phyloP scores from a whole-genome alignment of 2,797 vertebrate genomes.

The Chromobotia macracanthus region DNA sequence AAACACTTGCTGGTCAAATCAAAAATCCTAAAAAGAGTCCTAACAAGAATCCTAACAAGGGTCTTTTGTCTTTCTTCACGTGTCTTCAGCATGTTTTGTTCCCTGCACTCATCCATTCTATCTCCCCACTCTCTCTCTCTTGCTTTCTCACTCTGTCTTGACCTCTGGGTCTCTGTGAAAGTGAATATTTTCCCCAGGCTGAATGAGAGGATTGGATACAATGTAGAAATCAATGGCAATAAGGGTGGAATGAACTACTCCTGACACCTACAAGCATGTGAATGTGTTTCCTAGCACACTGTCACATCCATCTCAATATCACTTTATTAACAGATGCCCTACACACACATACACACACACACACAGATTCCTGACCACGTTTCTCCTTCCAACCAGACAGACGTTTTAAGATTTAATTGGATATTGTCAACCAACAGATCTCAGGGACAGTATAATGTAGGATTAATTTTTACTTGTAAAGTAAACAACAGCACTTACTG shows the following conservation, averaged over 20 bases:
- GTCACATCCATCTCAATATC: constrained; percentile 61
- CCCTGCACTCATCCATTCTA: not conserved
- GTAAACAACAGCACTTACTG: constrained; percentile 16
- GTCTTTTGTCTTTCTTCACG: not conserved
- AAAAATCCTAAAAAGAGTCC: not conserved
- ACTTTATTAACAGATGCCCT: constrained; percentile 40
- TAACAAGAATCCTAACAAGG: too few species aligned
- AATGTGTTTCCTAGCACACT: constrained; percentile 44
- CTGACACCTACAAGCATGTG: constrained; percentile 60
- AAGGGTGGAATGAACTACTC: constrained; percentile 66
- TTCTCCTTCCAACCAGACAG: not conserved
- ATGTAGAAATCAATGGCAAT: constrained; percentile 73
- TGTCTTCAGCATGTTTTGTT: not conserved
- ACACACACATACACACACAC: constrained; percentile 29
- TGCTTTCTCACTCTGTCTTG: not conserved
- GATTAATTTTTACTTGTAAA: constrained; percentile 8
- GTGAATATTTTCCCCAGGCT: constrained; percentile 64
- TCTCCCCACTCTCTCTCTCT: constrained; percentile 9
- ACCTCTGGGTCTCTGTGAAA: constrained; percentile 57
- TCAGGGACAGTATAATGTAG: not conserved
- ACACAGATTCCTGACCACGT: not conserved
- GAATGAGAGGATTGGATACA: constrained; percentile 63
- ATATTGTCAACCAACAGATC: not conserved
- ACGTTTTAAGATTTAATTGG: constrained; percentile 8
- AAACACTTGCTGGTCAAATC: not conserved